Base-by-base conservation (phyloP, 2,113 vertebrate genomes). In the Pungitius pungitius region DNA sequence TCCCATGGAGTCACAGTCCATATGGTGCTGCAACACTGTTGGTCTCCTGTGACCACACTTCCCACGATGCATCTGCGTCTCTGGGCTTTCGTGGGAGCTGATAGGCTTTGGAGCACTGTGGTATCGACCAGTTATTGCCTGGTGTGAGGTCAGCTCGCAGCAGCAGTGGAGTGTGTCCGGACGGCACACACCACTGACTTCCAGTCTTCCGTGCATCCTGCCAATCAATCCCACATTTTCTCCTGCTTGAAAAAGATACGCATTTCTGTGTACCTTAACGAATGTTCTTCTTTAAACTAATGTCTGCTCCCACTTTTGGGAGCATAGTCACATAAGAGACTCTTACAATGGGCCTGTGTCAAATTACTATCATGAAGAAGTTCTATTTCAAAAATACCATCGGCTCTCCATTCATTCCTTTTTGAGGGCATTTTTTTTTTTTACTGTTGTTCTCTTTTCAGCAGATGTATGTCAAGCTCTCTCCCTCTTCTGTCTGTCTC, bases 41-140 rank as follows among this genome's bases (percentile, higher is more conserved):
- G 90, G 91, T 91, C 91, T 93, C 92, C 89, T 88, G 85, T 93
- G 89, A 91, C 90, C 92, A 93, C 93, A 93, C 91, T 92, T 93
- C 91, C 93, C 90, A 93, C 91, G 89, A 93, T 92, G 91, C 90
- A 93, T 93, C 91, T 93, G 92, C 70, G 82, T 79, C 87, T 91
- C 84, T 79, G 86, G 85, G 89, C 84, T 85, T 83, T 83, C 27
- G 51, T 83, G 55, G 68, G 70, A 89, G 81, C 81, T 78, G 89
- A 92, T 92, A 88, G 92, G 88, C 90, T 91, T 86, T 82, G 91
- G 26, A 83, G 74, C 69, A 85, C 76, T 67, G 73, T 78, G 86
- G 60, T 89, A 93, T 91, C 87, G 91, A 92, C 87, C 88, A 90
- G 86, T 84, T 78, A 80, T 80, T 40, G 85, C 86, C 88, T 73